Evolutionary conservation across 2,797 vertebrate species (phyloP).

Genomic region (Sylvilagus floridanus): DNA sequence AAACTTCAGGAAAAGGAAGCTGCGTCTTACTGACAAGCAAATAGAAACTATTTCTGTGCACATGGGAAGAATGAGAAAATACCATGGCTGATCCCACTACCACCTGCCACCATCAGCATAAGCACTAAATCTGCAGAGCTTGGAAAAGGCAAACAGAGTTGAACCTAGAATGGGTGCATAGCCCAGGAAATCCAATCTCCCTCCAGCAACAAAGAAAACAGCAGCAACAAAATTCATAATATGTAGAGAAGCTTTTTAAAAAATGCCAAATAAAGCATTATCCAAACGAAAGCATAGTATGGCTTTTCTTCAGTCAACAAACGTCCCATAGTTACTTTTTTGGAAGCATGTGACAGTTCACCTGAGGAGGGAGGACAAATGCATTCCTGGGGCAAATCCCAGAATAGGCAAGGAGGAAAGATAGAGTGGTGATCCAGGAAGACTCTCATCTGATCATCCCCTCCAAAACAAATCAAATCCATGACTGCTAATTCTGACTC

Average conservation of each 20-base stretch:
- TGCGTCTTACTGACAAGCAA: slow-evolving; percentile 8
- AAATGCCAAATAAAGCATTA: slow-evolving; percentile 53
- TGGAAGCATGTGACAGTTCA: neutral
- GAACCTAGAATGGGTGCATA: neutral
- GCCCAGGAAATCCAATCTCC: neutral
- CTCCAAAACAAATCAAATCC: neutral
- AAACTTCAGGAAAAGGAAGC: slow-evolving; percentile 52
- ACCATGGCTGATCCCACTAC: neutral
- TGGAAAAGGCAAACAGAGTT: slow-evolving; percentile 31
- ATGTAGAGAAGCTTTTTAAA: slow-evolving; percentile 14
- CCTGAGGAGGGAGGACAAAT: neutral
- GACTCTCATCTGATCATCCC: neutral
- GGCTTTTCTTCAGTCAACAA: neutral
- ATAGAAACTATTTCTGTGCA: neutral
- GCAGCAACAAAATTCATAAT: neutral
- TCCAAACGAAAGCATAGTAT: neutral
- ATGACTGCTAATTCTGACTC: neutral
- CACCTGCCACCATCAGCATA: neutral
- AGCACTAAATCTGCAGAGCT: neutral
- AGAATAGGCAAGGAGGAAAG: neutral
- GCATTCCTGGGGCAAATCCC: neutral
- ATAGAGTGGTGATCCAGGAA: neutral
- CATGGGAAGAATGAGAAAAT: neutral
- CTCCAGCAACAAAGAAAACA: neutral
- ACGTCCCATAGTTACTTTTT: neutral